These are phyloP conservation scores for Copidosoma aretas DNA, from an alignment of 2,888 invertebrate genomes.

Conservation along the genomic window DNA sequence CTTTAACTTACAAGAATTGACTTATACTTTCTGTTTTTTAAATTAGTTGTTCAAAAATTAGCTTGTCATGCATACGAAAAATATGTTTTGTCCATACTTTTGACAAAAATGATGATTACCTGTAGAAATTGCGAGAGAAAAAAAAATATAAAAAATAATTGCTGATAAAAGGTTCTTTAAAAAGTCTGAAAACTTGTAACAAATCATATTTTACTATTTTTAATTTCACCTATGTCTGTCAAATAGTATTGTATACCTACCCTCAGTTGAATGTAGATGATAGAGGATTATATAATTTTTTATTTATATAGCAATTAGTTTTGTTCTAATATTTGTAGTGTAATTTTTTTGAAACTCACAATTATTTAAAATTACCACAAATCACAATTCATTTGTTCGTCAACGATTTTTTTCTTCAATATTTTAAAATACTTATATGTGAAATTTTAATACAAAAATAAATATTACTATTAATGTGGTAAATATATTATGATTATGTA, in stretches of 20 bases:
- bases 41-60: constrained; percentile 19
- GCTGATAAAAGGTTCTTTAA: neutral
- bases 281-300: neutral
- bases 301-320: too few relatives aligned
- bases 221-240: constrained; percentile 35
- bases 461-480: constrained; percentile 26
- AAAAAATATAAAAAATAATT: neutral
- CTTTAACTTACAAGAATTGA: constrained; percentile 16
- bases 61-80: constrained; percentile 16
- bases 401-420: constrained; percentile 29
- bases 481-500: constrained; percentile 19
- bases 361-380: constrained; percentile 6
- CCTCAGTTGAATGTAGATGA: neutral
- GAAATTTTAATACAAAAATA: constrained; percentile 37
- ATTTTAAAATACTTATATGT: constrained; percentile 17
- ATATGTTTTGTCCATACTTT: constrained; percentile 1
- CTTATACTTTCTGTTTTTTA: constrained; percentile 7
- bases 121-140: neutral
- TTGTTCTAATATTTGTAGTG: too few relatives aligned
- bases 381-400: constrained; percentile 21
- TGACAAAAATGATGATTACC: constrained; percentile 13
- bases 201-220: constrained; percentile 12
- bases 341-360: neutral
- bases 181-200: neutral
- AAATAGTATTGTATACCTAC: neutral